Evolutionary conservation across 2,888 invertebrate genomes (phyloP).

Genomic region (Acleris cristana): DNA sequence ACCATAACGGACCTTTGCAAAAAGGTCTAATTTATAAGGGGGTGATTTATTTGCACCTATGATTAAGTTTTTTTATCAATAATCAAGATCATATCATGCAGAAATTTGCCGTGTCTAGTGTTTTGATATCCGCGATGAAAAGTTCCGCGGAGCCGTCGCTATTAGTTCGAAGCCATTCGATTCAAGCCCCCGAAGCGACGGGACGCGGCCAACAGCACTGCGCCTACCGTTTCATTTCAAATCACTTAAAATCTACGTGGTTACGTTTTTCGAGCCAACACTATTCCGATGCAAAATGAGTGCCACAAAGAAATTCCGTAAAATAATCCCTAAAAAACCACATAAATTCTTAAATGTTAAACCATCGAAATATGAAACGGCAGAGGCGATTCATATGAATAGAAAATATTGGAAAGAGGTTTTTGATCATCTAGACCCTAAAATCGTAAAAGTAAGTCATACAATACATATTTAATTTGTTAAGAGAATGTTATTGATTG

Average conservation of each 20-base stretch:
- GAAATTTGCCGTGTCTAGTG: conserved; percentile 4
- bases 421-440: conserved; percentile 56
- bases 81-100: too few relatives aligned
- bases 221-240: conserved; percentile 11
- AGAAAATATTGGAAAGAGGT: conserved; percentile 68
- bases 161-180: conserved; percentile 24
- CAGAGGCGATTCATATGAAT: conserved; percentile 59
- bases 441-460: conserved; percentile 50
- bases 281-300: conserved; percentile 11
- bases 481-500: too few relatives aligned
- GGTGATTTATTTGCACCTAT: too few relatives aligned
- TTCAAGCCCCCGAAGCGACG: conserved; percentile 17
- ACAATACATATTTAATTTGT: too few relatives aligned
- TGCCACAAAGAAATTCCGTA: neutral
- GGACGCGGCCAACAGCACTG: conserved; percentile 26
- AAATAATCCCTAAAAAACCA: conserved; percentile 48
- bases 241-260: conserved; percentile 30
- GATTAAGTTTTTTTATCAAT: too few relatives aligned
- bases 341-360: conserved; percentile 61
- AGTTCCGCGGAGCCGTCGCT: conserved; percentile 25
- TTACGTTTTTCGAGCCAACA: conserved; percentile 7
- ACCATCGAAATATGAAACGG: conserved; percentile 59
- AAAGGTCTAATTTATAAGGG: too few relatives aligned
- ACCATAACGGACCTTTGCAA: too few relatives aligned
- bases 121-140: conserved; percentile 15